These are phyloP conservation scores for Cyclina sinensis DNA, from an alignment of 1,140 invertebrate species.

Conservation along the genomic window DNA sequence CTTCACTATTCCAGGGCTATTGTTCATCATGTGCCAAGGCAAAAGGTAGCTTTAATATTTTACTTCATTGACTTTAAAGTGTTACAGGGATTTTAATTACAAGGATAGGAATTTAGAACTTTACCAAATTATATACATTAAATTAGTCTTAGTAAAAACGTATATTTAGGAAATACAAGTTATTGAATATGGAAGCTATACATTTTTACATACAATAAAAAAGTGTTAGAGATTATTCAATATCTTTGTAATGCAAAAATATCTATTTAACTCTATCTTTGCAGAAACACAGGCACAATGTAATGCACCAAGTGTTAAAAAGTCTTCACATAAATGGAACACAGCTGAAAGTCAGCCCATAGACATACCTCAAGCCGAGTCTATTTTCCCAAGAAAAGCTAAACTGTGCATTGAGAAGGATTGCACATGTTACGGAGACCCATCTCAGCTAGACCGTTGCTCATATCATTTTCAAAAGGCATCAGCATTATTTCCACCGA, in stretches of 20 bases:
- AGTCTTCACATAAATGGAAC: not conserved
- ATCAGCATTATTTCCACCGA: not conserved
- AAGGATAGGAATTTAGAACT: too few species aligned
- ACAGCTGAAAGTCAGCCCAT: not conserved
- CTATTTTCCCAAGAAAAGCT: not conserved
- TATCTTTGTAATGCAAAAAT: too few species aligned
- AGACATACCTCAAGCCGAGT: not conserved
- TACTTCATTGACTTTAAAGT: too few species aligned
- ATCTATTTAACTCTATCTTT: not conserved
- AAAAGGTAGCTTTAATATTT: too few species aligned
- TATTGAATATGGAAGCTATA: too few species aligned
- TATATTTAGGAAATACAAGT: too few species aligned
- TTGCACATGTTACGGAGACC: constrained; percentile 48
- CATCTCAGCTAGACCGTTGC: constrained; percentile 18
- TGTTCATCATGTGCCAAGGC: constrained; percentile 58
- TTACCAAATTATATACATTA: too few species aligned
- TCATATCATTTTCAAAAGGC: constrained; percentile 35
- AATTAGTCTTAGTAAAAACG: too few species aligned
- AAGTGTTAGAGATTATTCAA: too few species aligned
- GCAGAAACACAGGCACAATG: not conserved
- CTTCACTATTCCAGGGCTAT: not conserved
- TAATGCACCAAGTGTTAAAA: not conserved
- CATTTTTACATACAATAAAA: too few species aligned
- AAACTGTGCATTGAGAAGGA: constrained; percentile 35
- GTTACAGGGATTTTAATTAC: too few species aligned